Percentiles rank a stretch among this genome's conserved stretches.
Conservation (phyloP, 2,113 vertebrate species). For the Onychostruthus taczanowskii region DNA sequence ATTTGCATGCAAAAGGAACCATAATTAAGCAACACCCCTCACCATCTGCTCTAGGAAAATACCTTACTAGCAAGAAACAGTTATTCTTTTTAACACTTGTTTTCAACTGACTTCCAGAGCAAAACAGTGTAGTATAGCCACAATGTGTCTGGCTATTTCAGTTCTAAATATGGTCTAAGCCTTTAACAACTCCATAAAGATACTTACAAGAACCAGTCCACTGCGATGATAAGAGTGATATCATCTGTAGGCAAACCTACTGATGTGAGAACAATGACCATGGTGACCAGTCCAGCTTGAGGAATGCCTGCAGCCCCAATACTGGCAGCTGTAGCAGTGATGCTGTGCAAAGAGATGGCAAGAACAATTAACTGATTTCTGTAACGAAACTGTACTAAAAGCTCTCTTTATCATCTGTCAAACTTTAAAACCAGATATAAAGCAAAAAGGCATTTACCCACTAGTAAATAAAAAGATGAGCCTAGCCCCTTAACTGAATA, state of each 20-base stretch:
- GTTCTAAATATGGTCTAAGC: background rate
- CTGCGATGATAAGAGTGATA: slow-evolving; percentile 93
- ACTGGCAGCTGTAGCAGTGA: slow-evolving; percentile 95
- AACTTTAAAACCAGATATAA: background rate
- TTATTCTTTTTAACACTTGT: background rate
- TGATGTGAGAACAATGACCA: slow-evolving; percentile 96
- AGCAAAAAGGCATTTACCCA: background rate
- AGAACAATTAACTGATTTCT: background rate
- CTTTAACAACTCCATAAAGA: background rate
- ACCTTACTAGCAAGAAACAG: background rate
- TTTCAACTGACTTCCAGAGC: background rate
- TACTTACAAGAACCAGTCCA: slow-evolving; percentile 99
- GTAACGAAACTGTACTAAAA: background rate
- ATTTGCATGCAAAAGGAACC: background rate
- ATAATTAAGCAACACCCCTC: background rate
- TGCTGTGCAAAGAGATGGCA: slow-evolving; percentile 72
- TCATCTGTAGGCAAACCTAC: slow-evolving; percentile 97
- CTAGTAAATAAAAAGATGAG: background rate
- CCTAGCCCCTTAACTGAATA: background rate
- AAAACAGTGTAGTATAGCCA: background rate
- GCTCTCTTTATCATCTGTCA: background rate
- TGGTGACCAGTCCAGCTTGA: slow-evolving; percentile 96
- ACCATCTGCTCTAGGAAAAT: background rate
- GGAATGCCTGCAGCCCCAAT: slow-evolving; percentile 98
- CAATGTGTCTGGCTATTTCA: background rate